Evolutionary conservation across 2,797 vertebrate species (phyloP).

Genomic region (Oreochromis mossambicus): DNA sequence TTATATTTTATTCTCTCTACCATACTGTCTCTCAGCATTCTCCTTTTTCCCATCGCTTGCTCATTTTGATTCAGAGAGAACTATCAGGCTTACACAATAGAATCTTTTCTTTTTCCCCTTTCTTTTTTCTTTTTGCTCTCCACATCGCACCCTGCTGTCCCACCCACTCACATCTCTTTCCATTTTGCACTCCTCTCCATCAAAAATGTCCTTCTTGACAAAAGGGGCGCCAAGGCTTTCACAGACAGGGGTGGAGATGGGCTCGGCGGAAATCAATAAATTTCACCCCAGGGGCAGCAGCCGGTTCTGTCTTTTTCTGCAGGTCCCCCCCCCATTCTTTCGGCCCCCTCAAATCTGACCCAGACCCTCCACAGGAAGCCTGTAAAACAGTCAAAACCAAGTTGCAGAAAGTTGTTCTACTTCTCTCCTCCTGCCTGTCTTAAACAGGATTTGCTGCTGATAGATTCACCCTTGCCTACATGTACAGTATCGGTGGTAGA

Average conservation of each 20-base stretch:
- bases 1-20: slow-evolving; percentile 8
- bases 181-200: slow-evolving; percentile 42
- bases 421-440: neutral
- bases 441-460: slow-evolving; percentile 3
- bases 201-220: slow-evolving; percentile 55
- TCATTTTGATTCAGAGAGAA: slow-evolving; percentile 66
- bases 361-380: slow-evolving; percentile 31
- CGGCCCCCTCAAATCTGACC: slow-evolving; percentile 14
- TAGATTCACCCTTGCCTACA: neutral
- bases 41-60: slow-evolving; percentile 47
- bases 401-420: neutral
- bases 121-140: neutral
- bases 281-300: slow-evolving; percentile 40
- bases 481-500: neutral
- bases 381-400: slow-evolving; percentile 38
- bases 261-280: slow-evolving; percentile 50
- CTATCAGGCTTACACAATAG: slow-evolving; percentile 61
- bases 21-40: slow-evolving; percentile 45
- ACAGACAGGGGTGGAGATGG: slow-evolving; percentile 43
- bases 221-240: slow-evolving; percentile 49
- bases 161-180: slow-evolving; percentile 48
- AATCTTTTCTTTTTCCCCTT: slow-evolving; percentile 4
- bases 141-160: slow-evolving; percentile 28
- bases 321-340: neutral
- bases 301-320: slow-evolving; percentile 1